These are phyloP conservation scores for Muschampia plurimacula DNA, from an alignment of 2,888 invertebrate genomes.

Conservation along the genomic window DNA sequence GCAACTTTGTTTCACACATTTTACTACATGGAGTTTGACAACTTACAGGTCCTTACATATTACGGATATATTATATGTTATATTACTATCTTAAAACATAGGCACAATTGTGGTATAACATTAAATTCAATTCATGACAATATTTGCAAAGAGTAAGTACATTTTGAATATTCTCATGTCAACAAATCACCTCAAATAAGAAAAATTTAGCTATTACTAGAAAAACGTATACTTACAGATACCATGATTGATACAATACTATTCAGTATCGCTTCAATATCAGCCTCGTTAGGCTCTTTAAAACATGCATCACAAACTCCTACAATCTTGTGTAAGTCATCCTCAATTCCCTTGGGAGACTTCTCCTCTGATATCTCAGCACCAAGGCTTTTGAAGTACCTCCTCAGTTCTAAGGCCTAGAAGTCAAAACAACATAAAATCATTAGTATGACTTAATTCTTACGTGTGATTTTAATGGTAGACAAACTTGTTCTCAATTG, in stretches of 20 bases:
- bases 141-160: background rate
- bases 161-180: background rate
- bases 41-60: too few species aligned
- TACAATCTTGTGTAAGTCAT: slow-evolving; percentile 97
- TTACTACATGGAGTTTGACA: too few species aligned
- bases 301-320: slow-evolving; percentile 97
- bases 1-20: too few species aligned
- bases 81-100: too few species aligned
- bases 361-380: slow-evolving; percentile 97
- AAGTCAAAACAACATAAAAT: slow-evolving; percentile 22
- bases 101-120: too few species aligned
- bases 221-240: slow-evolving; percentile 84
- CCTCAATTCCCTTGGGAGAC: slow-evolving; percentile 95
- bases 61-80: too few species aligned
- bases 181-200: background rate
- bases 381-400: slow-evolving; percentile 96
- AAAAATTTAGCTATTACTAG: background rate
- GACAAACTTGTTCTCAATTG: too few species aligned
- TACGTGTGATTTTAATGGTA: too few species aligned
- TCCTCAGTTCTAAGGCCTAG: slow-evolving; percentile 94
- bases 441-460: too few species aligned
- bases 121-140: too few species aligned
- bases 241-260: slow-evolving; percentile 98
- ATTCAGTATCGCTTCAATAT: slow-evolving; percentile 97
- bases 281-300: slow-evolving; percentile 93